Percentiles rank a stretch among this genome's conserved stretches.
phyloP scores from a whole-genome alignment of 1,140 invertebrate genomes.

The Mactra quadrangularis region DNA sequence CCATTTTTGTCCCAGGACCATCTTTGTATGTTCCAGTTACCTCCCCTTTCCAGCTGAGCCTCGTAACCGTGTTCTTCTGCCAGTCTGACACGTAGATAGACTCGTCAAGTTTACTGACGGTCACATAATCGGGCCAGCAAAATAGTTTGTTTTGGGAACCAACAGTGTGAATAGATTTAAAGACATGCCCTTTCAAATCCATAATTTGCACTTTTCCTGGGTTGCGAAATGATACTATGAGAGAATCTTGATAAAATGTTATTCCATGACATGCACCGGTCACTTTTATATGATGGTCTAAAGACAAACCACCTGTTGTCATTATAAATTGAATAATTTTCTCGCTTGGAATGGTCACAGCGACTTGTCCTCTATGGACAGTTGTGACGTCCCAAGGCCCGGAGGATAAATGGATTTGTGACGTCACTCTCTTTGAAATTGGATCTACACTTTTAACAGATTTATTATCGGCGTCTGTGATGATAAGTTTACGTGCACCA shows the following conservation, averaged over 20 bases:
- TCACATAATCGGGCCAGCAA: constrained; percentile 16
- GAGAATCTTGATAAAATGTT: not conserved
- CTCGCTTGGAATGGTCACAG: constrained; percentile 17
- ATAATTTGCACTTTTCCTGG: constrained; percentile 30
- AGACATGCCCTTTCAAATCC: constrained; percentile 3
- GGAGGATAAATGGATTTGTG: not conserved
- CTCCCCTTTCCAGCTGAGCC: constrained; percentile 32
- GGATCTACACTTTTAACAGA: constrained; percentile 17
- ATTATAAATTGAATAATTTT: constrained; percentile 25
- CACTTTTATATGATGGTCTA: constrained; percentile 3
- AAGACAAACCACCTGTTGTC: not conserved
- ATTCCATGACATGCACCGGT: constrained; percentile 31
- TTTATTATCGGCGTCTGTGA: constrained; percentile 18
- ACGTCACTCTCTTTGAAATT: constrained; percentile 5
- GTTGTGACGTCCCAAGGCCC: constrained; percentile 18
- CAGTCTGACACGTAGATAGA: constrained; percentile 37
- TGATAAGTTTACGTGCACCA: not conserved
- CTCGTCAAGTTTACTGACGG: constrained; percentile 3
- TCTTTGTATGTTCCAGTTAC: constrained; percentile 18
- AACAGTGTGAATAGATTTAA: constrained; percentile 4
- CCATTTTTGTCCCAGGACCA: not conserved
- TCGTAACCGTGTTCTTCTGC: constrained; percentile 32
- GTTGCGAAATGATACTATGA: constrained; percentile 20
- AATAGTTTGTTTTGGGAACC: constrained; percentile 3
- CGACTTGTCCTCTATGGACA: constrained; percentile 17